A percentile compares a stretch with the other conserved stretches of the same genome.
Conservation (phyloP, 2,113 vertebrate species). For the Myiopsitta monachus region DNA sequence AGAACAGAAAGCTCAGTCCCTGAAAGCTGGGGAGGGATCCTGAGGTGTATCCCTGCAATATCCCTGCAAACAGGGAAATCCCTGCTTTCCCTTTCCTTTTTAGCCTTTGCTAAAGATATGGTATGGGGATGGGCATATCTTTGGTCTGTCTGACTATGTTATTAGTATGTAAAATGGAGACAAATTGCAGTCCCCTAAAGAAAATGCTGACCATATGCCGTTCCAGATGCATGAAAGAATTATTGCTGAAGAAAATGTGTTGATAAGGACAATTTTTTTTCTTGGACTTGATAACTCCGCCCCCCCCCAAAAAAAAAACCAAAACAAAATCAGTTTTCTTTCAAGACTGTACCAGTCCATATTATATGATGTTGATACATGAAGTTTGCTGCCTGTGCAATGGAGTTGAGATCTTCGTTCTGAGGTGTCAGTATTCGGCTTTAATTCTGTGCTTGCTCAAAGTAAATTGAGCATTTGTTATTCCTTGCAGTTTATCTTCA, state of each 20-base stretch:
- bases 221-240: background rate
- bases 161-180: background rate
- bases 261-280: background rate
- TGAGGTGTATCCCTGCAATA: background rate
- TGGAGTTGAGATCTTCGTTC: background rate
- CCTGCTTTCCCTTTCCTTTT: background rate
- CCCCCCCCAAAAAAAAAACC: no score
- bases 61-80: background rate
- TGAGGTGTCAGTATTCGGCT: background rate
- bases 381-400: background rate
- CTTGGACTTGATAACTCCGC: background rate
- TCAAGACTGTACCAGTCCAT: background rate
- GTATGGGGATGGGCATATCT: background rate
- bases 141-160: background rate
- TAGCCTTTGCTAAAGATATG: background rate
- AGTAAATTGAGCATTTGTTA: background rate
- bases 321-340: background rate
- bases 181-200: background rate
- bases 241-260: background rate
- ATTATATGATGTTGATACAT: background rate
- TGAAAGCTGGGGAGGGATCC: background rate
- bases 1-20: background rate
- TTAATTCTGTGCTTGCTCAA: background rate
- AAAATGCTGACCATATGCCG: background rate
- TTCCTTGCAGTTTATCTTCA: background rate